Evolutionary conservation across 2,113 vertebrate genomes (phyloP).

Genomic region (Ctenodactylus gundi): DNA sequence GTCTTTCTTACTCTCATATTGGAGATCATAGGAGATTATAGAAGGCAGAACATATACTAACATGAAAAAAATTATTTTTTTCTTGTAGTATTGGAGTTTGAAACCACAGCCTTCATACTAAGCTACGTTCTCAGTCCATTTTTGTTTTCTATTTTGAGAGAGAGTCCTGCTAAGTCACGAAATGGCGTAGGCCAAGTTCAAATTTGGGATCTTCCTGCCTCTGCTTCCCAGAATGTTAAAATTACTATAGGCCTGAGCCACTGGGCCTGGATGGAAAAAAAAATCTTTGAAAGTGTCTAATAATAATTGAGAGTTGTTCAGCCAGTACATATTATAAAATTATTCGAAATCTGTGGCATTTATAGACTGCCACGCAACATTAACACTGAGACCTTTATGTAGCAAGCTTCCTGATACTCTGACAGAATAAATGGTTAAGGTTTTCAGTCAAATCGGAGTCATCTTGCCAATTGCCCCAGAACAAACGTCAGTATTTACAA

Average conservation of each 20-base stretch:
- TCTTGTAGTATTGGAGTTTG: no score
- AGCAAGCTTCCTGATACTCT: not conserved
- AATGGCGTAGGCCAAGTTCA: no score
- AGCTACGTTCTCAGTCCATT: no score
- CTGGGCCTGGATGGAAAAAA: no score
- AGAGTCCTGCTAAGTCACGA: no score
- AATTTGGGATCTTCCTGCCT: no score
- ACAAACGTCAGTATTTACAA: conserved; percentile 20
- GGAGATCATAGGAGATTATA: not conserved
- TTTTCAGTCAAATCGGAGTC: not conserved
- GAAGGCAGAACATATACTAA: not conserved
- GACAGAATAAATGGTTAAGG: not conserved
- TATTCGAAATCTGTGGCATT: conserved; percentile 29
- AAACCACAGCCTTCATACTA: no score
- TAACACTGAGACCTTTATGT: not conserved
- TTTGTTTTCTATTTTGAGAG: no score
- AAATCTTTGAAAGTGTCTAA: not conserved
- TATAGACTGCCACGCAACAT: not conserved
- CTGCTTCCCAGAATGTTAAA: no score
- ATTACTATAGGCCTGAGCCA: no score
- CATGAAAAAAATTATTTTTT: no score
- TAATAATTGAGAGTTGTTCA: not conserved
- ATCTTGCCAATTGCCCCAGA: conserved; percentile 2
- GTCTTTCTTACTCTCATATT: not conserved
- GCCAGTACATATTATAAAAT: not conserved